phyloP scores from a whole-genome alignment of 2,888 invertebrate species.

The Thecocarcelia acutangulata region DNA sequence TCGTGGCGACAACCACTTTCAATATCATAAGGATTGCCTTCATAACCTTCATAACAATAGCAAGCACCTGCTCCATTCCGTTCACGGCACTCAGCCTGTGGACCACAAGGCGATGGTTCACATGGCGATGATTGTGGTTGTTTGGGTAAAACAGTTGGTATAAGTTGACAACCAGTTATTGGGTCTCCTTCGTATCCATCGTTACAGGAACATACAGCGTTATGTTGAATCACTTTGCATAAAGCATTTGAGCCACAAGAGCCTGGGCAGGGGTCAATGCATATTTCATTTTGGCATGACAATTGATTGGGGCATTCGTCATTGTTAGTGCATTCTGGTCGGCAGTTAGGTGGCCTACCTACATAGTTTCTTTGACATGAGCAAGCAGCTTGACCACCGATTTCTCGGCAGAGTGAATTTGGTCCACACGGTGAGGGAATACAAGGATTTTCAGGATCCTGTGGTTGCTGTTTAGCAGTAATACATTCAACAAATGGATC shows the following conservation, averaged over 20 bases:
- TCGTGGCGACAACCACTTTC: constrained; percentile 86
- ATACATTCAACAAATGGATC: constrained; percentile 85
- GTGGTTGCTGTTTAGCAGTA: constrained; percentile 81
- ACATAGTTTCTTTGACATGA: constrained; percentile 90
- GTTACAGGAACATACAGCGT: constrained; percentile 90
- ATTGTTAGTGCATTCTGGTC: constrained; percentile 90
- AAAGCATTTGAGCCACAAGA: constrained; percentile 90
- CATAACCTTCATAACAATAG: constrained; percentile 88
- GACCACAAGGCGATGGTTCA: constrained; percentile 91
- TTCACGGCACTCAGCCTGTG: constrained; percentile 91
- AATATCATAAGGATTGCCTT: constrained; percentile 90
- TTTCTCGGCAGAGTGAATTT: constrained; percentile 90
- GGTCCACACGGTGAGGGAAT: constrained; percentile 92
- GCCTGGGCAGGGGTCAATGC: constrained; percentile 91
- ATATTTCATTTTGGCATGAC: constrained; percentile 90
- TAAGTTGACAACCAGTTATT: constrained; percentile 82
- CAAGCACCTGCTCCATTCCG: constrained; percentile 93
- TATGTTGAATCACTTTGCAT: constrained; percentile 92
- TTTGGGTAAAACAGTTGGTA: constrained; percentile 83
- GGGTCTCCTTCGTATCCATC: constrained; percentile 93
- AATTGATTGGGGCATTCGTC: constrained; percentile 91
- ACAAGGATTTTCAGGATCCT: constrained; percentile 85
- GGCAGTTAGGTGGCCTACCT: constrained; percentile 92
- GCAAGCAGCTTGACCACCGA: constrained; percentile 92
- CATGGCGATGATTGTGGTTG: constrained; percentile 88